Percentiles rank a stretch among this genome's conserved stretches.
Conservation (phyloP, 1,140 invertebrate species). For the Tetraneura akinire region DNA sequence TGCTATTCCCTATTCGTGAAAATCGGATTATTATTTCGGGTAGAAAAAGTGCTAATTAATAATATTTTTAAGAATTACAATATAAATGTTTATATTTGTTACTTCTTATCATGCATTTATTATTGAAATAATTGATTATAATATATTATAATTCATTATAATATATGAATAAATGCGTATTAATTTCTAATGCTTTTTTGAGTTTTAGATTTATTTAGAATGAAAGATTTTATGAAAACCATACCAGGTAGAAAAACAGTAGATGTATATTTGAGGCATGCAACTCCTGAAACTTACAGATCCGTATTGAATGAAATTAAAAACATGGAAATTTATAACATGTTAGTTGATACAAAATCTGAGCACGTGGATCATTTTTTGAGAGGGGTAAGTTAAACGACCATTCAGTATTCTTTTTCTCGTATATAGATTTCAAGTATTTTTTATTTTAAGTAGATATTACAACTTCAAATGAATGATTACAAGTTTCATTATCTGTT, state of each 20-base stretch:
- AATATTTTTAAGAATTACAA: no score
- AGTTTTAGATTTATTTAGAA: constrained; percentile 34
- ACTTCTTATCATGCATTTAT: no score
- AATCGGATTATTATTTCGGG: no score
- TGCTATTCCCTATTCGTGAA: no score
- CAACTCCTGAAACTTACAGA: constrained; percentile 64
- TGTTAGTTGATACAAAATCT: constrained; percentile 66
- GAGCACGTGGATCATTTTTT: constrained; percentile 66
- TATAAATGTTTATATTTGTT: no score
- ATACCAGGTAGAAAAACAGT: constrained; percentile 60
- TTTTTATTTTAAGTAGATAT: constrained; percentile 61
- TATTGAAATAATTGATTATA: no score
- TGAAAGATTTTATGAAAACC: constrained; percentile 56
- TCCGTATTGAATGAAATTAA: constrained; percentile 66
- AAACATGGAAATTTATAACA: constrained; percentile 65
- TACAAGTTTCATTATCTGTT: constrained; percentile 73
- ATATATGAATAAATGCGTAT: no score
- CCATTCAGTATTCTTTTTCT: background rate
- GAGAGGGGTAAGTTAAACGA: constrained; percentile 61
- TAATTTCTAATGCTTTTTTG: background rate
- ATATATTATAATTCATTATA: no score
- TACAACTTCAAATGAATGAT: constrained; percentile 70
- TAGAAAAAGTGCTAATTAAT: no score
- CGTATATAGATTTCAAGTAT: background rate
- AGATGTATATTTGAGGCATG: constrained; percentile 66